Base-by-base conservation (phyloP, 2,797 vertebrate species). In the Hydrocynus forskahlii region DNA sequence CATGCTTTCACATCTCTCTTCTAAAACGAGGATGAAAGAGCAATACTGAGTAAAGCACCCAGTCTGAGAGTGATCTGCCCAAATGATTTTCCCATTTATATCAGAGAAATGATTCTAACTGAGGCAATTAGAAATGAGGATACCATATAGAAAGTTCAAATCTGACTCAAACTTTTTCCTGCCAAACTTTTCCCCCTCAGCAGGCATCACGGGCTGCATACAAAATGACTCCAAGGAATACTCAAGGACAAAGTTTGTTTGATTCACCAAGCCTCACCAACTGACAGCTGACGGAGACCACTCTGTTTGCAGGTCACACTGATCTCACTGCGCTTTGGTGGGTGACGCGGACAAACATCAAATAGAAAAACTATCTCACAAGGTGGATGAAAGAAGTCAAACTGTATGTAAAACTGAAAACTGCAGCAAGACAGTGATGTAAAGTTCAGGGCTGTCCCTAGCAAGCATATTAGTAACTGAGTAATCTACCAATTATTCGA, bases 231-330 rank as follows among this genome's bases (percentile, higher is more conserved):
- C 45, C 45, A 29, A 48, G 43, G 45, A 52, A 52, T 45, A 52
- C 45, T 70, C 43, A 50, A 50, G 45, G 21, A 48, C 67, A 25
- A 29, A 14, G 5, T 13, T 13, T 52, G 67, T 52, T 50, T 71
- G 69, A 52, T 21, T 54, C 69, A 4, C 45, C 45, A 14, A 8
- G 35, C 2, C 4, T 35, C 35, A 45, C 48, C 54, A 60, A 43
- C 43, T 63, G 79, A 80, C 21, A 50, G 43, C 72, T 81, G 62
- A 81, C 66, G 8, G 17, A 68, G 23, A 35, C 38, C 17, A 45
- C 38, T 12, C 35, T 76, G 68, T 68, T 59, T 21, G 55, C 59
- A 35, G 76, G 16, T 55, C n/a, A 43, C 17, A 17, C 21, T 13
- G 66, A 70, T 17, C 1, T 35, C 19, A 17, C 55, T 59, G 40